Evolutionary conservation across 1,140 invertebrate genomes (phyloP), one percentile per base, ranked within the genome.

Genomic region (Semibalanus balanoides): DNA sequence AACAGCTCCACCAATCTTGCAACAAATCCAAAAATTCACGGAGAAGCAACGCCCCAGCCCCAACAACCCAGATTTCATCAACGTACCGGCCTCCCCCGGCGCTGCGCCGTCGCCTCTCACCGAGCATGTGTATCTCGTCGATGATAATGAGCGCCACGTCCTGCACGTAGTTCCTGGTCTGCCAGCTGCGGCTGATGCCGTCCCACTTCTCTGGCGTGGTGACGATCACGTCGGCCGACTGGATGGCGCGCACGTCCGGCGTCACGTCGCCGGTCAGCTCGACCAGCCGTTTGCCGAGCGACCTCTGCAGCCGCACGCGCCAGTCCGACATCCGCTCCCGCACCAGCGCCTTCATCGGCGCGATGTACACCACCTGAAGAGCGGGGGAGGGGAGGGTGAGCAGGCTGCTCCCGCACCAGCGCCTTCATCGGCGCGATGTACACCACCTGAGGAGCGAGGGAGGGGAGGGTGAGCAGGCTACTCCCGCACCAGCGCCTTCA

Each of bases 131-230:
- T 80, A 99, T 99, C 85, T 99, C 97, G 84, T 99, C 97, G 80
- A 99, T 98, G 30, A 99, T 90, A 76, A 99, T 94, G 0, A 99
- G 85, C 0, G 92, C 90, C 0, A 99, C 97, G 81, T 95, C 82
- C 79, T 88, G 90, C 0, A 99, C 97, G 82, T 99, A 99, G 84
- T 90, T 91, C 79, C 97, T 88, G 0, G 93, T 98, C 81, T 98
- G 96, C 96, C 97, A 99, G 77, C 93, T 95, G 79, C 97, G 88
- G 83, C 94, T 97, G 76, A 99, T 94, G 78, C 96, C 97, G 83
- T 99, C 97, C 97, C 97, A 99, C 84, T 99, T 99, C 85, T 99
- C 97, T 0, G 97, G 97, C 0, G 97, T 99, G 3, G 97, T 99
- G 0, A 99, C 94, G 40, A 99, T 98, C 0, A 99, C 90, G 82